Evolutionary conservation across 2,113 vertebrate genomes (phyloP).

Genomic region (Microcebus tavaratra): DNA sequence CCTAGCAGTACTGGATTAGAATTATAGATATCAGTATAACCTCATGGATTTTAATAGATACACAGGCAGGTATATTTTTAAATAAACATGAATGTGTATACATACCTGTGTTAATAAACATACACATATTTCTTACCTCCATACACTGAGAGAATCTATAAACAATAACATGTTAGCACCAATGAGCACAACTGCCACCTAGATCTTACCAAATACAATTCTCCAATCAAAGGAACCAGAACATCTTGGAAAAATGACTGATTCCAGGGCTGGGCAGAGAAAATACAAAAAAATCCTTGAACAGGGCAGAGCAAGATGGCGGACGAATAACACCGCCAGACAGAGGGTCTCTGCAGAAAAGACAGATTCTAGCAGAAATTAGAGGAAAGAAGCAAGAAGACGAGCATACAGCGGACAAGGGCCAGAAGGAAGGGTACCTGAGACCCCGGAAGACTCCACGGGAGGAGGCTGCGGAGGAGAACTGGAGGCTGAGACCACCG

Average conservation of each 20-base stretch:
- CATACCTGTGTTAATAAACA: not conserved
- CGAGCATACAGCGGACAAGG: no score
- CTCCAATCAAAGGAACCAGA: not conserved
- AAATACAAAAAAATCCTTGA: not conserved
- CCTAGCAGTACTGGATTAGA: not conserved
- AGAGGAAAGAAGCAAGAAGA: no score
- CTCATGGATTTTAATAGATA: not conserved
- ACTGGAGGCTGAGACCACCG: no score
- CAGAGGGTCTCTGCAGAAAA: no score
- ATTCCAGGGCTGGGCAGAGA: not conserved
- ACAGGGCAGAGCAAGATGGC: no score
- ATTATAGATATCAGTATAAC: not conserved
- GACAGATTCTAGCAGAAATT: no score
- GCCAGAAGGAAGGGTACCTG: no score
- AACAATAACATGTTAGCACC: not conserved
- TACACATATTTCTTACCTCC: not conserved
- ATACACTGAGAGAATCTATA: not conserved
- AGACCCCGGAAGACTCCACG: no score
- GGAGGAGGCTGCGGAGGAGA: no score
- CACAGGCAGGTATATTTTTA: not conserved
- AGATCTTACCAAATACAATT: not conserved
- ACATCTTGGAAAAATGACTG: not conserved
- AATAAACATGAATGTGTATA: not conserved
- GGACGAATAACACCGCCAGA: no score
- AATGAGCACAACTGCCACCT: not conserved